Base-by-base conservation (phyloP, 2,888 invertebrate genomes). In the Hydraecia micacea region DNA sequence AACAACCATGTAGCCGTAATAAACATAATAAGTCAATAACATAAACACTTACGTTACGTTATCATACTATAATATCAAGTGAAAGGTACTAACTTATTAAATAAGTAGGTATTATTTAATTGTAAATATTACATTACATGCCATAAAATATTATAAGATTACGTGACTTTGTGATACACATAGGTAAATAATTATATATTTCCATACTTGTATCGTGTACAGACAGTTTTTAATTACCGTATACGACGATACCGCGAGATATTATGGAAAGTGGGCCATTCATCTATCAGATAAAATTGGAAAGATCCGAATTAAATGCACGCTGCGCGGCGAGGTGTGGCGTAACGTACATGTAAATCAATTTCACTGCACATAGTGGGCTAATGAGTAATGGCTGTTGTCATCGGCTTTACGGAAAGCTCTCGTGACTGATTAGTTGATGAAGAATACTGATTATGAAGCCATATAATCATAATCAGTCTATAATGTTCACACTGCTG, bases 51-150 rank as follows among this genome's bases (percentile, higher is more conserved):
- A 80, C 62, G 75, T 83, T 84, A 82, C 79, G 78, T 70, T 84
- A 87, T 46, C 55, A 73, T 80, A 86, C 71, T 77, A 58, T 63
- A 73, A 52, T 69, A 75, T 36, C 60, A 83, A 90, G 89, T 86
- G 91, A 91, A 91, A 91, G 89, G 89, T 87, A 83, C 69, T 67
- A 21, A 42, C 13, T 13, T 9, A 42, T 42, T 42, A 42, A 42
- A 46, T 46, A 46, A 46, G 46, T 46, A 46, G 2, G 13, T 46
- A 46, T 46, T 79, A 84, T 83, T 86, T 83, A 77, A 83, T 87
- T 87, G 76, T 77, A 79, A 79, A 76, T 63, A 79, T 77, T 75
- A 81, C 70, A 86, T 72, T 81, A 82, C 75, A 84, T 68, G 72
- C 86, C 73, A 79, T 78, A 60, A 84, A 79, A 87, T 80, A 86